These are phyloP conservation scores for Nipponacmea schrenckii DNA, from an alignment of 2,888 invertebrate species.

Conservation along the genomic window DNA sequence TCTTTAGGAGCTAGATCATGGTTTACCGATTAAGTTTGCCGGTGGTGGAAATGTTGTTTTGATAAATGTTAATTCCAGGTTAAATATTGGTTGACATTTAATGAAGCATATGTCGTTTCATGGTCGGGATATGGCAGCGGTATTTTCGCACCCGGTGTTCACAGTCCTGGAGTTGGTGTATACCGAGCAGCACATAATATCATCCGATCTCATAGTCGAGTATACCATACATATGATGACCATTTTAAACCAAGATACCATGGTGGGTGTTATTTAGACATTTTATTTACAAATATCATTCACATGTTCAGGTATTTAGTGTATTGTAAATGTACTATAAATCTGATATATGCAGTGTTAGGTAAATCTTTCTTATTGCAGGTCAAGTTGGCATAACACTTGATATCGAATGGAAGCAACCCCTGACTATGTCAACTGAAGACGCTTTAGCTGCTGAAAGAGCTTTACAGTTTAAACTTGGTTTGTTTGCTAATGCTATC, in stretches of 20 bases:
- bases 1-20: too few relatives aligned
- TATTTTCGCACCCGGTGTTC: conserved; percentile 40
- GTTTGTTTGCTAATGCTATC: conserved; percentile 64
- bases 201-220: conserved; percentile 76
- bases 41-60: too few relatives aligned
- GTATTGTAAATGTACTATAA: background rate
- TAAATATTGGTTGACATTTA: conserved; percentile 80
- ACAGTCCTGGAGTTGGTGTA: conserved; percentile 57
- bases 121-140: conserved; percentile 45
- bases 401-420: conserved; percentile 59
- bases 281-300: too few relatives aligned
- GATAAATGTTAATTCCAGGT: conserved; percentile 40
- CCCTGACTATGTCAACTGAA: conserved; percentile 34
- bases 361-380: conserved; percentile 18
- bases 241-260: conserved; percentile 25
- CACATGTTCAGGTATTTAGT: background rate
- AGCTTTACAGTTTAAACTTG: conserved; percentile 57
- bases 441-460: conserved; percentile 52
- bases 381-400: conserved; percentile 52
- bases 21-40: too few relatives aligned
- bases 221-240: conserved; percentile 70
- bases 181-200: conserved; percentile 76
- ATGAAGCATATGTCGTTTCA: conserved; percentile 73
- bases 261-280: conserved; percentile 17
- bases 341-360: background rate